Evolutionary conservation across 2,888 invertebrate species (phyloP).

Genomic region (Eupithecia tripunctaria): DNA sequence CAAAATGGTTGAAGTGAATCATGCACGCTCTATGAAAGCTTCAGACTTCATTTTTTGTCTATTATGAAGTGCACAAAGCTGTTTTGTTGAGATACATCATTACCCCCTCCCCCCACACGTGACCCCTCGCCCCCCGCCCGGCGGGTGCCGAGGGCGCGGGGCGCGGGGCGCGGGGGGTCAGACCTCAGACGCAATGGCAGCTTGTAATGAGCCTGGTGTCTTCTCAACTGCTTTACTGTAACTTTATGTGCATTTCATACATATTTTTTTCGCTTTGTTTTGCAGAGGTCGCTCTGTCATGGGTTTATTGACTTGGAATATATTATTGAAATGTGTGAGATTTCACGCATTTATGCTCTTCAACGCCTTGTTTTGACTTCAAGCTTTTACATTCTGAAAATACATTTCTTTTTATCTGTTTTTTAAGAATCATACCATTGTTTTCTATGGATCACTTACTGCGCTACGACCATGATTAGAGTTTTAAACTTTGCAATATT

Average conservation of each 20-base stretch:
- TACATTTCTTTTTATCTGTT: not conserved
- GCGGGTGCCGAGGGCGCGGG: not conserved
- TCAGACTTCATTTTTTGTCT: constrained; percentile 37
- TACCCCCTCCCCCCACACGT: constrained; percentile 41
- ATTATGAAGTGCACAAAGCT: constrained; percentile 47
- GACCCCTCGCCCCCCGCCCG: constrained; percentile 37
- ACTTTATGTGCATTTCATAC: constrained; percentile 50
- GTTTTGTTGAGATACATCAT: constrained; percentile 49
- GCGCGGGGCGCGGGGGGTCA: not conserved
- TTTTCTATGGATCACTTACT: not conserved
- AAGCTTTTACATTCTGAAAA: not conserved
- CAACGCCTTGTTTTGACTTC: not conserved
- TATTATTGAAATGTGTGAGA: no score
- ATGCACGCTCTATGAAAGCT: constrained; percentile 7
- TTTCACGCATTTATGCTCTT: not conserved
- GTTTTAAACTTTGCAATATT: no score
- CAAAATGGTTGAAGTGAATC: not conserved
- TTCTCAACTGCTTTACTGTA: constrained; percentile 46
- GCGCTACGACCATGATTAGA: no score
- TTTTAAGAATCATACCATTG: not conserved
- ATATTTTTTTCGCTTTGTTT: constrained; percentile 44
- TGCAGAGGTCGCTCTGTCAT: constrained; percentile 35
- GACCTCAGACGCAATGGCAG: constrained; percentile 43
- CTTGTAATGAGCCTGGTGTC: constrained; percentile 45
- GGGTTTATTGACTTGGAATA: constrained; percentile 17